phyloP scores from a whole-genome alignment of 2,797 vertebrate genomes.

The Falco rusticolus region DNA sequence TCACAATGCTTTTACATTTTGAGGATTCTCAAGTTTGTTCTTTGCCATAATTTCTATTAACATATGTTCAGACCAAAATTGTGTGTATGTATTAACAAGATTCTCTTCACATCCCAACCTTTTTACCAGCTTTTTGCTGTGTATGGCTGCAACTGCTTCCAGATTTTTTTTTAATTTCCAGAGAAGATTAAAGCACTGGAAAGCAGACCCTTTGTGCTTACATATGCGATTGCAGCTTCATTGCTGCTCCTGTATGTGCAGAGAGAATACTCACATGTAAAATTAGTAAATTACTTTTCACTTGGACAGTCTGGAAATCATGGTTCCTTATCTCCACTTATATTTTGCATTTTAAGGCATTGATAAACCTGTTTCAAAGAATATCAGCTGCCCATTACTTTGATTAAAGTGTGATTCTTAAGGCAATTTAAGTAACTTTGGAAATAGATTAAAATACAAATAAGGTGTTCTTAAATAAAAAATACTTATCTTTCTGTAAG shows the following conservation, averaged over 20 bases:
- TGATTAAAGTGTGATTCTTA: background rate
- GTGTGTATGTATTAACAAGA: background rate
- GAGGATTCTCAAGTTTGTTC: background rate
- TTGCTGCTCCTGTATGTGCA: background rate
- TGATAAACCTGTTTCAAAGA: background rate
- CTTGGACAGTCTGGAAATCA: background rate
- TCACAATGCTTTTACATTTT: background rate
- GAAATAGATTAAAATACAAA: background rate
- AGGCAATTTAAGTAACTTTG: background rate
- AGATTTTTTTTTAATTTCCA: background rate
- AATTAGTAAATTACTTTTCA: conserved; percentile 8
- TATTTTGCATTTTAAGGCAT: background rate
- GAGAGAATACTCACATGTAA: background rate
- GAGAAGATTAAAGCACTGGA: background rate
- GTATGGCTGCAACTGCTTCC: background rate
- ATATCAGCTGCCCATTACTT: background rate
- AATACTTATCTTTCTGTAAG: background rate
- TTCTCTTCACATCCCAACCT: background rate
- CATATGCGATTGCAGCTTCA: background rate
- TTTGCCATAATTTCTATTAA: background rate
- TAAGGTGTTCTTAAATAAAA: background rate
- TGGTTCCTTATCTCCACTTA: background rate
- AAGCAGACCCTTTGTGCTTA: background rate
- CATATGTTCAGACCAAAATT: background rate
- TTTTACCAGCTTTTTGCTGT: background rate